Evolutionary conservation across 2,888 invertebrate species (phyloP).

Genomic region (Trissolcus brochymenae): DNA sequence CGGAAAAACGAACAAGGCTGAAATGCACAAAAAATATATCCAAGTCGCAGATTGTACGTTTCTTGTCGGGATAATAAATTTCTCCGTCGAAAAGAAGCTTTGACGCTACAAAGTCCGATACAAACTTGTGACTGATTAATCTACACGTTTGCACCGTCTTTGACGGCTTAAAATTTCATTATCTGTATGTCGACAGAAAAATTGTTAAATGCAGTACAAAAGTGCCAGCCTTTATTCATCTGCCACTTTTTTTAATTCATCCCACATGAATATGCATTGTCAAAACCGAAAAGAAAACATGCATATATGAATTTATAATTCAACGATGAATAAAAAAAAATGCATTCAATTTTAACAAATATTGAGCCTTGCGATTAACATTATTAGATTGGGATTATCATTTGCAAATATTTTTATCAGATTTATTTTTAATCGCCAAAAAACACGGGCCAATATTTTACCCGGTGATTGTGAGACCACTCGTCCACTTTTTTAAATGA

Average conservation of each 20-base stretch:
- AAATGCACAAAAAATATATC: neutral
- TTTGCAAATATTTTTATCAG: neutral
- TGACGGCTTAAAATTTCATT: slow-evolving; percentile 41
- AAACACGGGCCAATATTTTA: slow-evolving; percentile 33
- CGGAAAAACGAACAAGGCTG: neutral
- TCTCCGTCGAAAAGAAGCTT: slow-evolving; percentile 5
- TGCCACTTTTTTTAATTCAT: neutral
- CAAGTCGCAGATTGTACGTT: slow-evolving; percentile 8
- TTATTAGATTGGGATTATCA: too few species aligned
- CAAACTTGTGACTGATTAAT: slow-evolving; percentile 40
- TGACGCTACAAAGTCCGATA: slow-evolving; percentile 15
- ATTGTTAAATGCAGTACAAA: slow-evolving; percentile 18
- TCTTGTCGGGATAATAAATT: slow-evolving; percentile 26
- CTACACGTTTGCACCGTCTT: slow-evolving; percentile 30
- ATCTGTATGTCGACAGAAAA: slow-evolving; percentile 13
- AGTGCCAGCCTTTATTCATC: slow-evolving; percentile 8
- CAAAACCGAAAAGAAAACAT: too few species aligned
- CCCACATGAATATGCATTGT: too few species aligned
- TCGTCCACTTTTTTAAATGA: slow-evolving; percentile 31
- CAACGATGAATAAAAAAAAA: too few species aligned
- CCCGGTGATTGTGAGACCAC: slow-evolving; percentile 28
- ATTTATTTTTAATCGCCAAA: neutral
- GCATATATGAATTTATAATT: too few species aligned
- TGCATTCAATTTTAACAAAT: too few species aligned
- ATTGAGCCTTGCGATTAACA: too few species aligned